Evolutionary conservation across 2,888 invertebrate genomes (phyloP).

Genomic region (Erebia ligea): DNA sequence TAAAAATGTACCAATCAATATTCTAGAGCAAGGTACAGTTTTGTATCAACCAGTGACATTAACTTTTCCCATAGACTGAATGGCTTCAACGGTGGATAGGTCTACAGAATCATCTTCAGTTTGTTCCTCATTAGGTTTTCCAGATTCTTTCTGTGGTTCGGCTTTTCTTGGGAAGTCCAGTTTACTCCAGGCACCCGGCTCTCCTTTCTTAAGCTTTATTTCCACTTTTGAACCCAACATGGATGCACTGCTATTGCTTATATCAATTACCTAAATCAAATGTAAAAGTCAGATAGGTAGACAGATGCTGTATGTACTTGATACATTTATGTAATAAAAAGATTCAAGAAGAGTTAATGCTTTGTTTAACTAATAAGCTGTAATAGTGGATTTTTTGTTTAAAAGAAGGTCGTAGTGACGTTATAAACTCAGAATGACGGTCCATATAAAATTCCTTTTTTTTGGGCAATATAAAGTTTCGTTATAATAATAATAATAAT

Average conservation of each 20-base stretch:
- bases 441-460: too few species aligned
- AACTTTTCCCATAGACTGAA: constrained; percentile 70
- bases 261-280: constrained; percentile 87
- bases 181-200: constrained; percentile 91
- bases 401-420: too few species aligned
- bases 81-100: constrained; percentile 86
- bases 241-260: constrained; percentile 87
- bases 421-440: too few species aligned
- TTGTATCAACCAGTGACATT: constrained; percentile 59
- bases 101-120: constrained; percentile 86
- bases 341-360: too few species aligned
- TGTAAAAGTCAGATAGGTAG: background rate
- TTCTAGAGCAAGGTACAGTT: background rate
- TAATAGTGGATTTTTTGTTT: too few species aligned
- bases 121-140: constrained; percentile 43
- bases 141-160: constrained; percentile 51
- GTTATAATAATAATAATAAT: too few species aligned
- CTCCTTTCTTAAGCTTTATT: constrained; percentile 94
- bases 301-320: background rate
- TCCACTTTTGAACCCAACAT: constrained; percentile 96
- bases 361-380: too few species aligned
- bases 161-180: constrained; percentile 85
- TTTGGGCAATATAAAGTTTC: background rate
- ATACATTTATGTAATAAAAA: background rate
- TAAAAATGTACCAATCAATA: background rate